phyloP scores from a whole-genome alignment of 1,140 invertebrate genomes.

The Spodoptera frugiperda region DNA sequence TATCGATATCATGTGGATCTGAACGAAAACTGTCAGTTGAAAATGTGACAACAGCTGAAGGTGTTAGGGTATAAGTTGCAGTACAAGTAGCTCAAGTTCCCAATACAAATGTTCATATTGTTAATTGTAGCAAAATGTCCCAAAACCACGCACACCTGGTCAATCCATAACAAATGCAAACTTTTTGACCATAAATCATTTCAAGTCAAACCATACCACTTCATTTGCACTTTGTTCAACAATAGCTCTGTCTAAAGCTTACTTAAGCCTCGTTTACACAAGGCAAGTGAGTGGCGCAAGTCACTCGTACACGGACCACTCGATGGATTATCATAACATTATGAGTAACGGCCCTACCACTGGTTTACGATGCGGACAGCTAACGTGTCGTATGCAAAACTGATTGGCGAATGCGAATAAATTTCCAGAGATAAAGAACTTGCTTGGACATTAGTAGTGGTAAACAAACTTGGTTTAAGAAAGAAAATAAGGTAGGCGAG shows the following conservation, averaged over 20 bases:
- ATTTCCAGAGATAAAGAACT: conserved; percentile 48
- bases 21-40: too few species aligned
- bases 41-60: too few species aligned
- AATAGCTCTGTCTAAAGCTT: conserved; percentile 39
- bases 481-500: conserved; percentile 44
- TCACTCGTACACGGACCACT: conserved; percentile 48
- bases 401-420: conserved; percentile 47
- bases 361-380: conserved; percentile 47
- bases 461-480: conserved; percentile 41
- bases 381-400: conserved; percentile 49
- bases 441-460: conserved; percentile 44
- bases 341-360: conserved; percentile 49
- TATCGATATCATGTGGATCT: neutral
- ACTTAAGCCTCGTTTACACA: conserved; percentile 45
- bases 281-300: conserved; percentile 51
- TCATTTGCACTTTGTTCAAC: conserved; percentile 43
- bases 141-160: conserved; percentile 32
- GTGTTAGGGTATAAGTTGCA: too few species aligned
- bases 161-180: conserved; percentile 39
- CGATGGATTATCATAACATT: conserved; percentile 51
- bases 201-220: conserved; percentile 36
- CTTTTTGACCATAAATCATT: conserved; percentile 46
- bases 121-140: conserved; percentile 8
- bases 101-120: neutral
- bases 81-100: too few species aligned